These are phyloP conservation scores for Hyles euphorbiae DNA, from an alignment of 1,140 invertebrate species.

Conservation along the genomic window DNA sequence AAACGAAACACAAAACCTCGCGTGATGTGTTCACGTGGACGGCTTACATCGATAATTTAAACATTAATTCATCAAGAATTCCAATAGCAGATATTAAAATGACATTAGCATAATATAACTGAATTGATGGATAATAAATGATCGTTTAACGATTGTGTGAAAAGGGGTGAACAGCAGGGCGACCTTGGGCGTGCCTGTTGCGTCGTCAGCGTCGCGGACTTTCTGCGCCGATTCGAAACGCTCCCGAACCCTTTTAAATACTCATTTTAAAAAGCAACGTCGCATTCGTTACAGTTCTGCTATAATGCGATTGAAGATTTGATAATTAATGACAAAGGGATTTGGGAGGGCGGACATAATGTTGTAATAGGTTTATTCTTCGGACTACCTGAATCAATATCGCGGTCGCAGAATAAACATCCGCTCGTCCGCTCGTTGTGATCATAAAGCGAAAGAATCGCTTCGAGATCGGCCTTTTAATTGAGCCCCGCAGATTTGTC, in stretches of 20 bases:
- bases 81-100: slow-evolving; percentile 27
- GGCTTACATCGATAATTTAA: background rate
- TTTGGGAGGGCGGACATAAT: slow-evolving; percentile 31
- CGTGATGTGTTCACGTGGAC: slow-evolving; percentile 39
- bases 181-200: slow-evolving; percentile 45
- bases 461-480: slow-evolving; percentile 41
- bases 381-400: slow-evolving; percentile 61
- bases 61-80: slow-evolving; percentile 27
- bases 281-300: slow-evolving; percentile 32
- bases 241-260: slow-evolving; percentile 44
- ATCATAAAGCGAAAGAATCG: slow-evolving; percentile 44
- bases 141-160: slow-evolving; percentile 51
- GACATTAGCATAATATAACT: slow-evolving; percentile 26
- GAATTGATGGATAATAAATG: slow-evolving; percentile 57
- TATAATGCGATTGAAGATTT: slow-evolving; percentile 40
- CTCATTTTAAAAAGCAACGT: slow-evolving; percentile 44
- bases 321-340: slow-evolving; percentile 41
- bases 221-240: slow-evolving; percentile 46
- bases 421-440: slow-evolving; percentile 48
- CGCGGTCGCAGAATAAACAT: slow-evolving; percentile 62
- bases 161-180: slow-evolving; percentile 32
- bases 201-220: slow-evolving; percentile 31
- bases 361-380: slow-evolving; percentile 60
- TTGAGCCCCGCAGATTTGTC: slow-evolving; percentile 49
- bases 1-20: slow-evolving; percentile 8